These are phyloP conservation scores for Ophioninae sp. DNA, from an alignment of 2,888 invertebrate genomes.

Conservation along the genomic window DNA sequence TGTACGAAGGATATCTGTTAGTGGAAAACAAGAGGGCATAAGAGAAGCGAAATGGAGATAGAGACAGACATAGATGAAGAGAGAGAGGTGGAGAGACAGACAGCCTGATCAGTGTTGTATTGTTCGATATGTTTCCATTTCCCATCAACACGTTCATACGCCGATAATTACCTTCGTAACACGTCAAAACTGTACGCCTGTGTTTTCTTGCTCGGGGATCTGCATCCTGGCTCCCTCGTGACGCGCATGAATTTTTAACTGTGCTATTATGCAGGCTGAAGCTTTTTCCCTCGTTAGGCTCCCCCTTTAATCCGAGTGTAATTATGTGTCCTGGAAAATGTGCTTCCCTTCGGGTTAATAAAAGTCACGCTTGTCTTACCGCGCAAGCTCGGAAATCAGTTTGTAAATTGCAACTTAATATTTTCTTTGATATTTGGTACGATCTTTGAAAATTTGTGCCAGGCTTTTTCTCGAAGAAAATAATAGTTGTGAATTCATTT, in stretches of 20 bases:
- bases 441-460: no score
- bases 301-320: neutral
- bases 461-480: no score
- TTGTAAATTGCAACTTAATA: neutral
- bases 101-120: slow-evolving; percentile 69
- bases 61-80: slow-evolving; percentile 28
- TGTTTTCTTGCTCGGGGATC: neutral
- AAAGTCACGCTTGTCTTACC: neutral
- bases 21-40: slow-evolving; percentile 32
- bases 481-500: no score
- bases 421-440: neutral
- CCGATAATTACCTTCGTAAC: slow-evolving; percentile 74
- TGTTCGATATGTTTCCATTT: slow-evolving; percentile 73
- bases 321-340: neutral
- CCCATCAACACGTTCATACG: slow-evolving; percentile 65
- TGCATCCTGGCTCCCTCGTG: neutral
- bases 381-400: neutral
- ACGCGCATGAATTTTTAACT: slow-evolving; percentile 1
- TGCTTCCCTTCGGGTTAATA: neutral
- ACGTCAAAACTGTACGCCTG: neutral
- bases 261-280: neutral
- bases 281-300: neutral
- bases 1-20: slow-evolving; percentile 45
- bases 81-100: slow-evolving; percentile 38
- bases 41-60: slow-evolving; percentile 44